Evolutionary conservation across 2,113 vertebrate genomes (phyloP), one percentile per base, ranked within the genome.

Genomic region (Peromyscus polionotus): DNA sequence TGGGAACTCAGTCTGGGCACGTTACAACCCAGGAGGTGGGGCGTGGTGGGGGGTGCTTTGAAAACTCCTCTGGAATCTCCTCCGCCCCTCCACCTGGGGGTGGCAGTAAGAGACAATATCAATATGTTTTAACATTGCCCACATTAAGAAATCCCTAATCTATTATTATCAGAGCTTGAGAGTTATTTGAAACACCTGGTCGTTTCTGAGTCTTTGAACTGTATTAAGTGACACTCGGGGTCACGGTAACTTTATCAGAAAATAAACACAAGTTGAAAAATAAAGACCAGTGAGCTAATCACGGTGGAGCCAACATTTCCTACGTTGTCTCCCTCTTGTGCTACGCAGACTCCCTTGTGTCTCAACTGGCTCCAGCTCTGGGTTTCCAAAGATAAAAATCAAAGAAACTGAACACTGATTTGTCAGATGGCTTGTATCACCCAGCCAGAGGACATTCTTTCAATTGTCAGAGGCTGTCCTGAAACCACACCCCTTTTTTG

Each of bases 161-260:
- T 76, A 2, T 20, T 65, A 51, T 87, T 79, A 70, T 63, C 16
- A 14, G 76, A 36, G n/a, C 67, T 88, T 88, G 90, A 96, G 72
- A 59, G 88, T 97, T 67, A 95, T 36, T 79, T 24, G 72, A 96
- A 97, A 94, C 96, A 97, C 97, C 96, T 97, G 97, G 96, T 72
- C 0, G 0, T 67, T 48, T 89, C 65, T 63, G 77, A 70, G 45
- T 73, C 87, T 96, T 73, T 87, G 94, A 92, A 94, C 80, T 91
- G 19, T 9, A 33, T 1, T 76, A n/a, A 17, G 28, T 95, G 98
- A 54, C 54, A 1, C 12, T 51, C 8, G 70, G 93, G 92, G 57
- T 91, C 95, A 93, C 3, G 70, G 95, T 70, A 72, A 72, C 65
- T 68, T 85, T 95, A 67, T 97, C 94, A 91, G 92, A 97, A 98